These are phyloP conservation scores for Urocitellus parryii DNA, from an alignment of 2,113 vertebrate genomes.

Conservation along the genomic window DNA sequence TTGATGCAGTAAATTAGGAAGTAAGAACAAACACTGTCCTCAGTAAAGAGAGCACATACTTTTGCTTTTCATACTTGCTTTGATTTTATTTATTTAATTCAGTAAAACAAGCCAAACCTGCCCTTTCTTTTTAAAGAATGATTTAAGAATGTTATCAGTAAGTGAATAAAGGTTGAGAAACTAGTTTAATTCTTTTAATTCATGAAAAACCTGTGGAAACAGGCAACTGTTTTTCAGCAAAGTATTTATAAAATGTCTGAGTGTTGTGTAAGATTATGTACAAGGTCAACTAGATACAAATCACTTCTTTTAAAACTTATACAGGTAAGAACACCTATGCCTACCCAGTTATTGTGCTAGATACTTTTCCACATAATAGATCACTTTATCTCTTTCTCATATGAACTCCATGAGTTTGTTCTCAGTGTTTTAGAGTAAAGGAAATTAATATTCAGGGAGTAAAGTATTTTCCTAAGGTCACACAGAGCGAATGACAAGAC, in stretches of 20 bases:
- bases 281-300: slow-evolving; percentile 32
- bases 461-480: neutral
- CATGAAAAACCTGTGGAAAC: slow-evolving; percentile 72
- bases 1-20: slow-evolving; percentile 48
- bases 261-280: slow-evolving; percentile 20
- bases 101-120: slow-evolving; percentile 65
- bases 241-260: slow-evolving; percentile 56
- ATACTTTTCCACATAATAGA: neutral
- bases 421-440: slow-evolving; percentile 28
- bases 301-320: slow-evolving; percentile 37
- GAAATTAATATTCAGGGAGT: neutral
- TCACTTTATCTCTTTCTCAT: slow-evolving; percentile 7
- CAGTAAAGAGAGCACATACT: slow-evolving; percentile 19
- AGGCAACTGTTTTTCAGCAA: slow-evolving; percentile 30
- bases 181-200: slow-evolving; percentile 54
- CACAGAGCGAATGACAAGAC: neutral
- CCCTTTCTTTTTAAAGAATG: neutral
- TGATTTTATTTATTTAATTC: slow-evolving; percentile 70
- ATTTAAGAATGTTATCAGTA: slow-evolving; percentile 72
- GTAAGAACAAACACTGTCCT: neutral
- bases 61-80: slow-evolving; percentile 52
- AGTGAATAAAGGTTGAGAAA: slow-evolving; percentile 68
- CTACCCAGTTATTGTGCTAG: slow-evolving; percentile 1
- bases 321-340: neutral
- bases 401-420: slow-evolving; percentile 42